These are phyloP conservation scores for Sceliomorpha sp. DNA, from an alignment of 2,888 invertebrate genomes.

Conservation along the genomic window DNA sequence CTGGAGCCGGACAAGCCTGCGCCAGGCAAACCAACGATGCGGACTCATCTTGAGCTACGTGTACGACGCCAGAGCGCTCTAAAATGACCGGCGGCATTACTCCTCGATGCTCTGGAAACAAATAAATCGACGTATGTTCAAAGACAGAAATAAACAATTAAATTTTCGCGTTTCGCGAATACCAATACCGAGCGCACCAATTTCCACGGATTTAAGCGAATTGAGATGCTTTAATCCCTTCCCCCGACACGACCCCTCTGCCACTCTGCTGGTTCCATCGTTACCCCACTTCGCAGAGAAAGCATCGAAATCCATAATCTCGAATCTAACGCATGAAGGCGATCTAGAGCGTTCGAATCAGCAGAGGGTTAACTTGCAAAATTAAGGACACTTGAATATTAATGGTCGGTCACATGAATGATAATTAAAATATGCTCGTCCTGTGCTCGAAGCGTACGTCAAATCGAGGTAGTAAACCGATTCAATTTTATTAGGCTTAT, in stretches of 20 bases:
- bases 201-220: conserved; percentile 48
- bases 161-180: conserved; percentile 13
- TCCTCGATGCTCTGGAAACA: conserved; percentile 85
- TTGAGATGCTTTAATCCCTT: conserved; percentile 49
- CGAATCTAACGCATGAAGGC: conserved; percentile 51
- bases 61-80: conserved; percentile 86
- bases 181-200: conserved; percentile 37
- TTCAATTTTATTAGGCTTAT: too few relatives aligned
- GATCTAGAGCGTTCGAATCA: conserved; percentile 46
- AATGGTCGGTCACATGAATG: conserved; percentile 45
- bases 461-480: too few relatives aligned
- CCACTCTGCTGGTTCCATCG: conserved; percentile 34
- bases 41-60: conserved; percentile 87
- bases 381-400: conserved; percentile 56
- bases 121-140: conserved; percentile 48
- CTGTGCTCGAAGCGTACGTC: conserved; percentile 19
- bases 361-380: conserved; percentile 51
- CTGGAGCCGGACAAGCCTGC: conserved; percentile 90
- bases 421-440: conserved; percentile 36
- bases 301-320: conserved; percentile 50
- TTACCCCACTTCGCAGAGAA: conserved; percentile 35
- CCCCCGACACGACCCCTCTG: too few relatives aligned
- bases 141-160: conserved; percentile 32
- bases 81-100: conserved; percentile 87
- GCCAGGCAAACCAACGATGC: conserved; percentile 89